Evolutionary conservation across 2,888 invertebrate species (phyloP).

Genomic region (Linnaemya tessellans): DNA sequence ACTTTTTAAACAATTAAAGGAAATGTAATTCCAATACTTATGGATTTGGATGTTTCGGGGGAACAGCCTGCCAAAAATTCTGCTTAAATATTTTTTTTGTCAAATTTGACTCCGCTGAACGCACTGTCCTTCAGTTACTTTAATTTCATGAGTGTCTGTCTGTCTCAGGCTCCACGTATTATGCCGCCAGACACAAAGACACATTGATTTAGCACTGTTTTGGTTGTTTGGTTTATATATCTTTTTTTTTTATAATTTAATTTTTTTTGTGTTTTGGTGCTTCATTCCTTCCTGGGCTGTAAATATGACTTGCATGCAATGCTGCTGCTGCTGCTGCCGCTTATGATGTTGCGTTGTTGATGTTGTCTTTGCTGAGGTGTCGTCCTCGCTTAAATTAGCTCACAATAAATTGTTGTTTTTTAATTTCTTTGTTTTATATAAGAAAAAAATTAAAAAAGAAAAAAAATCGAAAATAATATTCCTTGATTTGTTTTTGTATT

Average conservation of each 20-base stretch:
- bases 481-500: conserved; percentile 52
- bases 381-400: conserved; percentile 69
- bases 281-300: conserved; percentile 50
- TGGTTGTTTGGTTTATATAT: conserved; percentile 20
- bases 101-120: not conserved
- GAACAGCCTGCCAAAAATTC: no score
- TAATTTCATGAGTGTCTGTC: conserved; percentile 7
- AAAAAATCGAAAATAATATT: conserved; percentile 30
- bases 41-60: no score
- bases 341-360: conserved; percentile 53
- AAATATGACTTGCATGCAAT: conserved; percentile 65
- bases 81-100: not conserved
- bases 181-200: conserved; percentile 81
- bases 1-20: no score
- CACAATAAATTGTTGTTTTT: conserved; percentile 64
- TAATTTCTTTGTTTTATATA: conserved; percentile 50
- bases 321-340: conserved; percentile 10
- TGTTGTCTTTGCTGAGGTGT: conserved; percentile 63
- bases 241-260: conserved; percentile 10
- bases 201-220: conserved; percentile 72
- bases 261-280: conserved; percentile 34
- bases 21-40: no score
- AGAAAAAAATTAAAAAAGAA: not conserved
- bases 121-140: conserved; percentile 42
- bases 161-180: conserved; percentile 59